Evolutionary conservation across 1,140 invertebrate genomes (phyloP), one percentile per base, ranked within the genome.

Genomic region (Tachypleus tridentatus): DNA sequence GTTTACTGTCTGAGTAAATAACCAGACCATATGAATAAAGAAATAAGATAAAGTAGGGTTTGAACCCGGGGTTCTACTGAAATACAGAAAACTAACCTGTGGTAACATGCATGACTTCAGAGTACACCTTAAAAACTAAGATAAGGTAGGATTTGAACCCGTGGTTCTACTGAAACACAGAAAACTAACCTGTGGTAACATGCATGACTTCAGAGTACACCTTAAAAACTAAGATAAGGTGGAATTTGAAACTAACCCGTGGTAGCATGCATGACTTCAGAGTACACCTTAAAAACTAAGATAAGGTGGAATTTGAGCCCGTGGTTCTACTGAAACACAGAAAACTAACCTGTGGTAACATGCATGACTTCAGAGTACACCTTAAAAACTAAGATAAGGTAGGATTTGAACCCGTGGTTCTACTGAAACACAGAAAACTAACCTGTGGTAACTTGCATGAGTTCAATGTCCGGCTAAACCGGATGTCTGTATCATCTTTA

Each of bases 401-500:
- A 29, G 2, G 29, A 2, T 29, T 29, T 29, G 29, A 29, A 29
- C 29, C 29, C 29, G 29, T 29, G 29, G 29, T 29, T 29, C 29
- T 29, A 29, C 29, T 29, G 29, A 2, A 29, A 29, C 29, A 29
- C 0, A 29, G 29, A 29, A 29, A 29, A 64, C 65, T 66, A 73
- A 81, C 80, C 75, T 82, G 81, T 65, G 81, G 81, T 66, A 86
- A 82, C 81, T 94, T 95, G 78, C 92, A 95, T 0, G 91, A 93
- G 76, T 95, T 95, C 29, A 95, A 80, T 4, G 90, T 92, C 68
- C 90, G 78, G 72, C 86, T 91, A 77, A 95, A 97, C 62, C 91
- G 82, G 63, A 97, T 95, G 75, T 96, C 92, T 3, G 91, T 86
- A 77, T 96, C 92, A 76, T 97, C 92, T 69, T 90, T 89, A 77